Conservation (phyloP, 2,113 vertebrate genomes). For the Rhabdornis inornatus region DNA sequence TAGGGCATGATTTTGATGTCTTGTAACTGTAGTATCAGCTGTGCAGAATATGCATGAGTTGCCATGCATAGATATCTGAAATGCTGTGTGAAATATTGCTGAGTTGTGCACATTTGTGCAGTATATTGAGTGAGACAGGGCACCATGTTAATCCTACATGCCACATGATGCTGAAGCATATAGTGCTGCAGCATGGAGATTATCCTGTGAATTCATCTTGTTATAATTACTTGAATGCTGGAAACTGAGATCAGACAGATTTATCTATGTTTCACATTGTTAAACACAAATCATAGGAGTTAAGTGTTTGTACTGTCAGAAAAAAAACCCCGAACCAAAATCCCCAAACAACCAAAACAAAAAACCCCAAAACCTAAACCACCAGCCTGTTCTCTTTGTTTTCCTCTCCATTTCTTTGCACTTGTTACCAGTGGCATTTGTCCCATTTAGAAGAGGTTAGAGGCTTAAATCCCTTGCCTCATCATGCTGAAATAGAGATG, state of each 20-base stretch:
- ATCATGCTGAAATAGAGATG: neutral
- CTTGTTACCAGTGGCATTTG: neutral
- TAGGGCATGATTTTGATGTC: neutral
- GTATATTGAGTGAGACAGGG: neutral
- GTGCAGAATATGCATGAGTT: neutral
- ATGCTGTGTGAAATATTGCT: neutral
- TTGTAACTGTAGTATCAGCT: neutral
- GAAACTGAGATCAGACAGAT: neutral
- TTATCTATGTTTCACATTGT: neutral
- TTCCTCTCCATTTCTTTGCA: accelerated
- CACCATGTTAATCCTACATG: neutral
- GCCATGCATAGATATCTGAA: neutral
- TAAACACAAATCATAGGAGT: neutral
- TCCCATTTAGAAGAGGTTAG: neutral
- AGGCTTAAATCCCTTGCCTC: neutral
- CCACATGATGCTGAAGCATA: neutral
- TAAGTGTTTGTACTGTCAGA: neutral
- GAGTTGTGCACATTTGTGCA: neutral
- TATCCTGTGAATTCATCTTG: neutral
- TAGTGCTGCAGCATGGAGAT: neutral
- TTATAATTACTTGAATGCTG: neutral
- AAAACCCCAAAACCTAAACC: neutral
- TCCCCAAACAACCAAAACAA: neutral
- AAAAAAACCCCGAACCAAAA: neutral
- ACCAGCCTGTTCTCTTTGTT: neutral